Base-by-base conservation (phyloP, 2,113 vertebrate genomes). In the Hipposideros armiger region DNA sequence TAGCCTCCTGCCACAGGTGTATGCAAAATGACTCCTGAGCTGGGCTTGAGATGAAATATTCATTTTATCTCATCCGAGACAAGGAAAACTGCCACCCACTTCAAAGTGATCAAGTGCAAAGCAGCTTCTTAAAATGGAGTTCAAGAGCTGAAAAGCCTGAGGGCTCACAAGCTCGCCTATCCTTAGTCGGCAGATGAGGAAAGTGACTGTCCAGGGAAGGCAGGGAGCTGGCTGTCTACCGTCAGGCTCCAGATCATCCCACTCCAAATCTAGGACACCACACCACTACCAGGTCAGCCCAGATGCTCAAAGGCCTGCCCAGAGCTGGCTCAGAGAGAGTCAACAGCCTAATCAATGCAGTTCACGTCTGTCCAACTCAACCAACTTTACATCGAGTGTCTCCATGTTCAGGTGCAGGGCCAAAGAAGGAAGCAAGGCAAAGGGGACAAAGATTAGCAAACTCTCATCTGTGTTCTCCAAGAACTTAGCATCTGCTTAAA, bases 41-140 rank as follows among this genome's bases (percentile, higher is more conserved):
- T 97, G 93, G 96, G 97, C 97, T 97, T 95, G 95, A 97, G 97
- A 97, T 97, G 95, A 97, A 98, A 98, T 54, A 40, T 90, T 97
- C 95, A 96, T 95, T 97, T 98, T 95, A 86, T 89, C 96, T 97
- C 45, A 67, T 4, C 58, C 16, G 20, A 97, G 89, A 96, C 26
- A 28, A 24, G 5, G 24, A 54, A 90, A 67, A 40, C 19, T 52
- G 74, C 69, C 64, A 70, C 90, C 69, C 64, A 70, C 90, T 95
- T 95, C 87, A 88, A 80, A 97, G 98, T 85, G 69, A 97, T 97
- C 94, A 96, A 93, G 74, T 89, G 90, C 93, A 97, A 97, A 97
- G 96, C 6, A 96, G 94, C 94, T 98, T 84, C 36, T 60, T 90
- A 67, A 82, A 66, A 47, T 17, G 72, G 85, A 58, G 52, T 74